phyloP scores from a whole-genome alignment of 2,113 vertebrate species.

The Monarcha castaneiventris region DNA sequence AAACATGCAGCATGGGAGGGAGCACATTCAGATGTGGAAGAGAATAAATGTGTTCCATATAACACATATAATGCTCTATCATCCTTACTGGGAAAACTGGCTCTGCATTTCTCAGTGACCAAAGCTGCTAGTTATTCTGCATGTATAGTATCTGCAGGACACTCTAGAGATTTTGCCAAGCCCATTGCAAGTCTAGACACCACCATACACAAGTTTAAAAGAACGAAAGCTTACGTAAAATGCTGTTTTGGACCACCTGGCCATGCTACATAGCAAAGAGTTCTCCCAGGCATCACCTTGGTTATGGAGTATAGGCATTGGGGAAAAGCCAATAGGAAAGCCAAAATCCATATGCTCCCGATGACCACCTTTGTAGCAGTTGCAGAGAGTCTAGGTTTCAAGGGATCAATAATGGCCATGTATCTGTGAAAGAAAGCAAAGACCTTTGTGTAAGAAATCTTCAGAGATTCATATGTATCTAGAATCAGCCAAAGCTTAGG shows the following conservation, averaged over 20 bases:
- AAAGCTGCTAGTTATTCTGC: not conserved
- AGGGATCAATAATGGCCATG: conserved; percentile 95
- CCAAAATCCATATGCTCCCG: conserved; percentile 91
- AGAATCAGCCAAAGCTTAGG: not conserved
- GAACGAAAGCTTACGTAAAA: conserved; percentile 84
- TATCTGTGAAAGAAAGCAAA: conserved; percentile 78
- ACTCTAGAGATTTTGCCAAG: not conserved
- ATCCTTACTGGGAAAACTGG: not conserved
- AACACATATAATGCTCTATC: not conserved
- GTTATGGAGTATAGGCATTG: conserved; percentile 93
- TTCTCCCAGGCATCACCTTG: conserved; percentile 80
- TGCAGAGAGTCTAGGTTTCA: conserved; percentile 93
- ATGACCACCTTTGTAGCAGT: conserved; percentile 90
- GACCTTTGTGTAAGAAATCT: not conserved
- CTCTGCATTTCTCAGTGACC: not conserved
- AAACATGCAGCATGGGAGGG: not conserved
- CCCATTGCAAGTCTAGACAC: not conserved
- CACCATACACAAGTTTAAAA: not conserved
- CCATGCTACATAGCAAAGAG: conserved; percentile 92
- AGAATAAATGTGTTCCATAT: not conserved
- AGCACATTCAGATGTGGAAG: not conserved
- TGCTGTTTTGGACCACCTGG: conserved; percentile 83
- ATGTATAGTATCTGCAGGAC: not conserved
- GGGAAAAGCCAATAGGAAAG: conserved; percentile 91
- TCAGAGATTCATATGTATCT: not conserved